These are phyloP conservation scores for Dolichoris vasculosae DNA, from an alignment of 1,140 invertebrate genomes.

Conservation along the genomic window DNA sequence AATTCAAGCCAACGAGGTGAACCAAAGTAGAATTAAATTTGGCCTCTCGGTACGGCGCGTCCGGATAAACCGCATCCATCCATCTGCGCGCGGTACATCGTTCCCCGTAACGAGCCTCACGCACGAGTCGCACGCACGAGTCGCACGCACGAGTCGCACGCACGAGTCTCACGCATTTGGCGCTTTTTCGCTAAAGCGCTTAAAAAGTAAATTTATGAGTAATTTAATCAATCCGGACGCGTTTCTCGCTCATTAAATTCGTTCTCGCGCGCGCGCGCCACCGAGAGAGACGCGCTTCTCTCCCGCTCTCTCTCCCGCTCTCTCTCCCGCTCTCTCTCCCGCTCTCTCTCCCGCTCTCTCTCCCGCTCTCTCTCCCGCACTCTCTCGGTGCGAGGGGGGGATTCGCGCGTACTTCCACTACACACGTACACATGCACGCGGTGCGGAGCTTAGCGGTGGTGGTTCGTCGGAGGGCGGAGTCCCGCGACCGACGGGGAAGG, in stretches of 20 bases:
- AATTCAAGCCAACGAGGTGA: slow-evolving; percentile 48
- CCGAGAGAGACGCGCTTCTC: not conserved
- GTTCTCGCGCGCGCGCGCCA: not conserved
- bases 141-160: not conserved
- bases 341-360: not conserved
- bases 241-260: slow-evolving; percentile 52
- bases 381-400: not conserved
- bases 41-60: slow-evolving; percentile 5
- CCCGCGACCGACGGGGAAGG: slow-evolving; percentile 8
- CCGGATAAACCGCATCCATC: slow-evolving; percentile 15
- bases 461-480: slow-evolving; percentile 47
- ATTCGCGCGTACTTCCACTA: not conserved
- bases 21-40: slow-evolving; percentile 44
- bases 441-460: not conserved
- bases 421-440: not conserved
- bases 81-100: not conserved
- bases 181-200: slow-evolving; percentile 43
- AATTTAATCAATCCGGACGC: slow-evolving; percentile 52
- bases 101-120: slow-evolving; percentile 21
- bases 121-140: not conserved
- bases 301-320: not conserved
- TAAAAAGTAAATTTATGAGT: slow-evolving; percentile 54
- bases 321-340: not conserved
- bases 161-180: slow-evolving; percentile 15
- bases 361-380: not conserved